Evolutionary conservation across 2,888 invertebrate species (phyloP), one percentile per base, ranked within the genome.

Genomic region (Campaea margaritaria): DNA sequence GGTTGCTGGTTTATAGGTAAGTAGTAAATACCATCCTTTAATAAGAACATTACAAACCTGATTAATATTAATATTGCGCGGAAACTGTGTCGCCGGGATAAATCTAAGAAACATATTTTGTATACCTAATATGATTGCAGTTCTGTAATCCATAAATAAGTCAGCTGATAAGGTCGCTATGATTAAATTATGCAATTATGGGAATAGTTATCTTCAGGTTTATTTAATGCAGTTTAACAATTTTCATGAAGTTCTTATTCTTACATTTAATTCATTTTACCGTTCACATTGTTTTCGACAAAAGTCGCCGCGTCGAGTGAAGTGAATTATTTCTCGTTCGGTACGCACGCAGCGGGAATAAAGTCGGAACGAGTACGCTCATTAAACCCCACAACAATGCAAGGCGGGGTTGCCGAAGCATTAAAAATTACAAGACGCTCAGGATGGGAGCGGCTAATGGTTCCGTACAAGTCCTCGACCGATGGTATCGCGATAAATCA

Each of bases 381-480:
- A 87, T 87, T 88, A 87, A 84, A 78, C 75, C 74, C 74, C 70
- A 82, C 81, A 91, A 91, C 89, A 91, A 91, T 90, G 85, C 79
- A 79, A 86, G 91, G 91, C 81, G 89, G 82, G 87, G 91, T 86
- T 81, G 79, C 78, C 76, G 69, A 77, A 52, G 83, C 79, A 86
- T 85, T 89, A 89, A 90, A 90, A 88, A 87, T 85, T 85, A 86
- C 85, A 86, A 89, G 86, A 87, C 80, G 77, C 73, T 77, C 82
- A 83, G 84, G 86, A 91, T 87, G 89, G 91, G 91, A 81, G 91
- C 76, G 89, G 83, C 87, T 87, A 87, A 89, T 88, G 80, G 83
- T 75, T 76, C 73, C 72, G 65, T 78, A 78, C 75, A 76, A 77
- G 81, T 81, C 78, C 78, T 76, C 78, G 74, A 75, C 75, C 74